Percentiles rank a stretch among this genome's conserved stretches.
These are phyloP conservation scores for Malurus melanocephalus DNA, from an alignment of 2,113 vertebrate species.

Conservation along the genomic window DNA sequence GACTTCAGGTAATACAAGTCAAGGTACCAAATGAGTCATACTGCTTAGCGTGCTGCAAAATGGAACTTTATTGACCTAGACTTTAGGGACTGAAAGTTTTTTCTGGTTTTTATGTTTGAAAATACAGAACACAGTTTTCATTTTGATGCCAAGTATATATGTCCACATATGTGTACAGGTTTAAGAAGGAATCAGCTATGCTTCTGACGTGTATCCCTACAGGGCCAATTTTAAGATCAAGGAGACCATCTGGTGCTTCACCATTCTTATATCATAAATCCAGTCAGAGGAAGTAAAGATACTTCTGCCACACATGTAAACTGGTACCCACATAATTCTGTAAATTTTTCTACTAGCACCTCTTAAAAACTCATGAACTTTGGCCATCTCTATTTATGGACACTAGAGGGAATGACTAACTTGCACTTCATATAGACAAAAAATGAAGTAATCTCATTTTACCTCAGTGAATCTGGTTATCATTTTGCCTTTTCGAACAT, in stretches of 20 bases:
- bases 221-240: neutral
- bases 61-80: neutral
- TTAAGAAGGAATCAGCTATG: neutral
- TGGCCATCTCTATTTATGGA: neutral
- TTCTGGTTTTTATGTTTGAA: neutral
- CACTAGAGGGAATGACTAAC: neutral
- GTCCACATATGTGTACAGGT: neutral
- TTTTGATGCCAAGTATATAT: neutral
- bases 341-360: neutral
- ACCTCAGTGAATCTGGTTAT: constrained; percentile 94
- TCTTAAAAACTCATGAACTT: neutral
- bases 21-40: neutral
- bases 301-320: neutral
- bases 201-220: neutral
- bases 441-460: neutral
- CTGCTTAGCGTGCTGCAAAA: neutral
- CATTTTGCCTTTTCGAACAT: constrained; percentile 90
- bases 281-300: neutral
- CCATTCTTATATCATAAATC: neutral
- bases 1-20: neutral
- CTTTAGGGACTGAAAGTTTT: neutral
- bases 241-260: neutral
- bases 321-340: neutral
- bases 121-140: neutral
- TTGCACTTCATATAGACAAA: neutral